Evolutionary conservation across 2,888 invertebrate genomes (phyloP).

Genomic region (Cephus runcator): DNA sequence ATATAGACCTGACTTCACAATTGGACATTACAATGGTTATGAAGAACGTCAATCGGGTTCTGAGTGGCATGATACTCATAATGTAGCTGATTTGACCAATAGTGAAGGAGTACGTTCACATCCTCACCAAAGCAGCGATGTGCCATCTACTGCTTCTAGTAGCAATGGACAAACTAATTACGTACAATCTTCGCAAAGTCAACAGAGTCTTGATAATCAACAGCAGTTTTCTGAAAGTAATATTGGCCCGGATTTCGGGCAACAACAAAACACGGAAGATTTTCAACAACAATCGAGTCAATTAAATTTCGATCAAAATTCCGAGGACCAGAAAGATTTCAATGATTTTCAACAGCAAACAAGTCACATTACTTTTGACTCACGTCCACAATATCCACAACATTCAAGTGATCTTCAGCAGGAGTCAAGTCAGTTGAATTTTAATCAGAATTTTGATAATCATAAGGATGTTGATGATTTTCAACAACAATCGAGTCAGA

Average conservation of each 20-base stretch:
- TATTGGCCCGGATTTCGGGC: conserved; percentile 9
- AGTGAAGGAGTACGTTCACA: conserved; percentile 18
- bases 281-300: conserved; percentile 35
- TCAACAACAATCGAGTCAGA: not conserved
- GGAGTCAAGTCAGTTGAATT: conserved; percentile 2
- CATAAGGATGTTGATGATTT: not conserved
- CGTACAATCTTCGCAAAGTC: not conserved
- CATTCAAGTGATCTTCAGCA: not conserved
- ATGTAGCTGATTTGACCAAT: conserved; percentile 40
- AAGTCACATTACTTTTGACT: not conserved
- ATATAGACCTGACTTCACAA: not conserved
- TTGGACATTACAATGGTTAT: conserved; percentile 19
- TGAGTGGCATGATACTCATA: conserved; percentile 45
- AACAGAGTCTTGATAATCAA: not conserved
- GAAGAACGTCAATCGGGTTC: conserved; percentile 16
- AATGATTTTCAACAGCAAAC: conserved; percentile 18
- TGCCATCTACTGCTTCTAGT: not conserved
- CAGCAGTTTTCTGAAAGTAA: not conserved
- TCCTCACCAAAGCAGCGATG: not conserved
- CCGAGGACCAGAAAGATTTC: not conserved
- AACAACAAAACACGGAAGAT: conserved; percentile 33
- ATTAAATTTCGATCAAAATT: not conserved
- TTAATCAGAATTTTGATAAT: not conserved
- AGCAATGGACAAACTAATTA: not conserved
- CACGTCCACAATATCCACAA: conserved; percentile 15